Evolutionary conservation across 92 coral and sea anemone species (phyloP).

Genomic region (Palythoa caribaeorum): DNA sequence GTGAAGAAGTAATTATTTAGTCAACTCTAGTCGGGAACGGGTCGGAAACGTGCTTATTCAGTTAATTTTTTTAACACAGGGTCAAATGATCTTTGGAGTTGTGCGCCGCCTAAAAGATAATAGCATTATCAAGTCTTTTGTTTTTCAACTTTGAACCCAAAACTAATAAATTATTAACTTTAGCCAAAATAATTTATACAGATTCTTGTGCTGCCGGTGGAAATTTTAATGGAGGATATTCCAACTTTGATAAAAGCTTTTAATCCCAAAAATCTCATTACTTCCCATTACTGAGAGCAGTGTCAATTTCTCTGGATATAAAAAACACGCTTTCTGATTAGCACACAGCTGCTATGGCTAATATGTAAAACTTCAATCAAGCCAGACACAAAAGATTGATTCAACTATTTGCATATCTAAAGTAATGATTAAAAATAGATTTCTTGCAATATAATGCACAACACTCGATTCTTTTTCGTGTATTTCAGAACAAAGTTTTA

Average conservation of each 20-base stretch:
- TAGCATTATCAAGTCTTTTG: background rate
- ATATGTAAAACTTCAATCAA: background rate
- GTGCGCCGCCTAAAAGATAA: background rate
- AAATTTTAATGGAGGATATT: background rate
- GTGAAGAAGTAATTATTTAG: background rate
- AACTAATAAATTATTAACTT: constrained; percentile 33
- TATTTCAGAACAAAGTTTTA: background rate
- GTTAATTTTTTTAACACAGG: background rate
- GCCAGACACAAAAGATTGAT: background rate
- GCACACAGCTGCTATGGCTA: background rate
- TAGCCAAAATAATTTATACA: constrained; percentile 12
- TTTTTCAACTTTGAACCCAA: constrained; percentile 13
- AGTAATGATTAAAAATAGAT: constrained; percentile 21
- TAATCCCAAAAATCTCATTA: background rate
- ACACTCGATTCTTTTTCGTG: background rate
- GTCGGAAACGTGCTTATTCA: background rate
- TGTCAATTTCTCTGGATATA: background rate
- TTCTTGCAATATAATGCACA: background rate
- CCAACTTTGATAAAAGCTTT: background rate
- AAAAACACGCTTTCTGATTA: background rate
- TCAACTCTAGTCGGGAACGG: background rate
- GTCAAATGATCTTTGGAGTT: background rate
- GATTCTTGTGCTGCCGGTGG: background rate
- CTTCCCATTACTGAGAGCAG: background rate
- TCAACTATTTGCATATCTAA: background rate